phyloP scores from a whole-genome alignment of 1,140 invertebrate species.

The Sycophaga agraensis region DNA sequence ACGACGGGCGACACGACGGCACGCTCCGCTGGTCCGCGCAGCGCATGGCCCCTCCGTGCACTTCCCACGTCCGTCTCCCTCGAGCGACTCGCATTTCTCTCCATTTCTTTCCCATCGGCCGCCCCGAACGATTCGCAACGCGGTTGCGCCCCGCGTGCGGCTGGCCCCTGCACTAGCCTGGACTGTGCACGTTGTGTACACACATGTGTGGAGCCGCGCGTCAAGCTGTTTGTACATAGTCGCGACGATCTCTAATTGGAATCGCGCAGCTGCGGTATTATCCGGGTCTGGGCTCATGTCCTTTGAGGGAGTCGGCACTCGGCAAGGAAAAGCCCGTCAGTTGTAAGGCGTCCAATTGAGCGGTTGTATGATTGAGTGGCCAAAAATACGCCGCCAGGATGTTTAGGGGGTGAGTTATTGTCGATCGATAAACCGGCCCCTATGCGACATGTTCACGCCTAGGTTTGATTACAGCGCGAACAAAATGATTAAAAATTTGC shows the following conservation, averaged over 20 bases:
- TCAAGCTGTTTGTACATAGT: neutral
- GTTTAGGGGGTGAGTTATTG: too few relatives aligned
- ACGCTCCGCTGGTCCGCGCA: slow-evolving; percentile 24
- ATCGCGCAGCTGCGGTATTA: slow-evolving; percentile 7
- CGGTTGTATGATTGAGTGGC: neutral
- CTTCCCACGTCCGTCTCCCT: slow-evolving; percentile 42
- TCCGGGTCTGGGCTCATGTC: too few relatives aligned
- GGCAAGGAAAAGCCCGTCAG: too few relatives aligned
- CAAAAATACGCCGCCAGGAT: too few relatives aligned
- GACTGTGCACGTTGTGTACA: neutral
- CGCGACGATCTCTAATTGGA: slow-evolving; percentile 7
- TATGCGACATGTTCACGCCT: too few relatives aligned
- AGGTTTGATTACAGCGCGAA: too few relatives aligned
- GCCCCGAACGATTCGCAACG: neutral
- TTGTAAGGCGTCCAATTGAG: neutral
- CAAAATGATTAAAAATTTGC: too few relatives aligned
- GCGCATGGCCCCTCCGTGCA: slow-evolving; percentile 21
- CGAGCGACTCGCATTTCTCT: slow-evolving; percentile 37
- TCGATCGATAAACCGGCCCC: too few relatives aligned
- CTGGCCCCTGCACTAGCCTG: neutral
- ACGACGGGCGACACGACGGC: neutral
- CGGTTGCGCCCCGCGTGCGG: neutral
- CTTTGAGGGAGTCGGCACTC: too few relatives aligned
- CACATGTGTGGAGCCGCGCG: neutral
- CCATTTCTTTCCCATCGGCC: slow-evolving; percentile 33